Evolutionary conservation across 2,888 invertebrate species (phyloP).

Genomic region (Luperina nickerlii): DNA sequence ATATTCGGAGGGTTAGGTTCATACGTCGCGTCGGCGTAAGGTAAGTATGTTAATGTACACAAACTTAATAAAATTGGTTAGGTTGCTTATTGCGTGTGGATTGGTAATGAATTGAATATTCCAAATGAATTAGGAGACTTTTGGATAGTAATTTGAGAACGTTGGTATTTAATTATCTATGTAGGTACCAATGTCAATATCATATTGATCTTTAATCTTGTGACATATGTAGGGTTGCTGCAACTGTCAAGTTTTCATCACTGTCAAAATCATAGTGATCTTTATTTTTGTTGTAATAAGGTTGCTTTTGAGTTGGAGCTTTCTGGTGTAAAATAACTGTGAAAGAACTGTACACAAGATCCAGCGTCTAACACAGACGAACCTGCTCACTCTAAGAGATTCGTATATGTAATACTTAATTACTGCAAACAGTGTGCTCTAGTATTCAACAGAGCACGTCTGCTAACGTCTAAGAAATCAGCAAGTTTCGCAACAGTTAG

Average conservation of each 20-base stretch:
- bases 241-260: too few species aligned
- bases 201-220: too few species aligned
- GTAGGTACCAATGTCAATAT: too few species aligned
- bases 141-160: neutral
- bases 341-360: too few species aligned
- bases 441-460: neutral
- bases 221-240: too few species aligned
- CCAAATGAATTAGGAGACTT: neutral
- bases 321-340: neutral
- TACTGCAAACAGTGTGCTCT: neutral
- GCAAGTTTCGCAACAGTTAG: neutral
- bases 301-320: too few species aligned
- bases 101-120: constrained; percentile 16
- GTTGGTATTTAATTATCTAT: neutral
- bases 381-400: neutral
- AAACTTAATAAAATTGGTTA: constrained; percentile 28
- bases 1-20: constrained; percentile 45
- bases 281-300: too few species aligned
- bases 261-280: too few species aligned
- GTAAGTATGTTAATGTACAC: constrained; percentile 25
- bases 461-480: neutral
- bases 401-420: neutral
- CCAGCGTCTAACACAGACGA: neutral
- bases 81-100: constrained; percentile 2
- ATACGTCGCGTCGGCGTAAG: neutral